Evolutionary conservation across 2,113 vertebrate species (phyloP), one percentile per base, ranked within the genome.

Genomic region (Nannobrachium achirus): DNA sequence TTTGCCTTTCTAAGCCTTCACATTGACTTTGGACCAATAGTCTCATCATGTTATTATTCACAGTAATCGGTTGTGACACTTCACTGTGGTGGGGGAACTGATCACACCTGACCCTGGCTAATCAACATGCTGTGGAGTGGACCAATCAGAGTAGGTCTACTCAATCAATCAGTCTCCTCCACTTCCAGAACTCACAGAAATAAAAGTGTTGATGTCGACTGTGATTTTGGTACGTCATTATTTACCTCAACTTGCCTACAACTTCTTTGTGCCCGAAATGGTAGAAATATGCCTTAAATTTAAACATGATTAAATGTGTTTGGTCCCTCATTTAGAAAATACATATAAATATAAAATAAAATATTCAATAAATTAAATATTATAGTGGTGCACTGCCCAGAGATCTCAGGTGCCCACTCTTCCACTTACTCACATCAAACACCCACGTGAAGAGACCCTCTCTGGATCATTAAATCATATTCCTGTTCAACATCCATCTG

Each of bases 51-150:
- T 57, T 52, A 75, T 55, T 48, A 3, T 33, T 38, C 4, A 48
- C 78, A 86, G 79, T 83, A 46, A 86, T 52, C 44, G 1, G 16
- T 68, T 10, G 39, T 8, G 50, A 1, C 6, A 8, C 40, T 20
- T 18, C 20, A 15, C 39, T 58, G 56, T 10, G n/a, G 11, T n/a
- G 20, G n/a, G 2, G n/a, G 2, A 33, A 39, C 8, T 14, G 13
- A 13, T 14, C 56, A 57, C 3, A 39, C 38, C 51, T 6, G 38
- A 1, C 20, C 49, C 52, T 9, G 16, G 5, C 25, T n/a, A 7
- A 33, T 7, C 33, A 39, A 56, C 25, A 39, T 33, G 25, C 11
- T 13, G 46, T 14, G 39, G 62, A 66, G 8, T 42, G 63, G 44
- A 63, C 6, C 25, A 33, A 18, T 44, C 2, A 2, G 75, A 58